These are phyloP conservation scores for Odontothrips loti DNA, from an alignment of 2,888 invertebrate genomes.

Conservation along the genomic window DNA sequence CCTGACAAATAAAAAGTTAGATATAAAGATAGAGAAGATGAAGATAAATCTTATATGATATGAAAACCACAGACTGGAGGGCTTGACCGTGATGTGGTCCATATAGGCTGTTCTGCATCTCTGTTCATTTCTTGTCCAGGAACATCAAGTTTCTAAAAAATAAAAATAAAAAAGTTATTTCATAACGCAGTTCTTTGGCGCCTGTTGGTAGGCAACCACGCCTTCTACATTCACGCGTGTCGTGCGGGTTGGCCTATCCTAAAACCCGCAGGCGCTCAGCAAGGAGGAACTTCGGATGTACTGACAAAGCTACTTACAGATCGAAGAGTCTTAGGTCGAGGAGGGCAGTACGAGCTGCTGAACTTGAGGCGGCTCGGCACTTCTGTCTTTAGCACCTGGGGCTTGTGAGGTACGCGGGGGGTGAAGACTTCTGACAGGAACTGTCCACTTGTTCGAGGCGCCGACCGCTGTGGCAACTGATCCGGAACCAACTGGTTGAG, in stretches of 20 bases:
- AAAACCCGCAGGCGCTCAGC: not conserved
- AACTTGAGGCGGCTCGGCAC: not conserved
- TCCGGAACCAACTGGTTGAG: not conserved
- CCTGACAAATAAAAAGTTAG: constrained; percentile 28
- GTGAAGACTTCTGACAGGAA: not conserved
- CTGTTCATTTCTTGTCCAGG: not conserved
- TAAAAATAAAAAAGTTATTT: not conserved
- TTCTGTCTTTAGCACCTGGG: not conserved
- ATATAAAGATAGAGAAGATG: not conserved
- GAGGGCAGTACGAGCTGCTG: constrained; percentile 6
- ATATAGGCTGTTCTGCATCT: not conserved
- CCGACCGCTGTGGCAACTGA: not conserved
- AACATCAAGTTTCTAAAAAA: not conserved
- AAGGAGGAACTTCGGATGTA: no score
- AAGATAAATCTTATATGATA: not conserved
- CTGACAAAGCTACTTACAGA: not conserved
- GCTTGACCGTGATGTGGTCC: not conserved
- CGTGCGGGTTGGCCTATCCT: no score
- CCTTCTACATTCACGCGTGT: no score
- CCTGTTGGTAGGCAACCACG: no score
- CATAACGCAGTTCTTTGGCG: not conserved
- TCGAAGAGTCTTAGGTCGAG: not conserved
- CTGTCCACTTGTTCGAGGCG: not conserved
- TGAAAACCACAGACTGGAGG: not conserved
- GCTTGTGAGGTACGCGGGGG: not conserved